These are phyloP conservation scores for Dermolepida albohirtum DNA, from an alignment of 2,888 invertebrate species.

Conservation along the genomic window DNA sequence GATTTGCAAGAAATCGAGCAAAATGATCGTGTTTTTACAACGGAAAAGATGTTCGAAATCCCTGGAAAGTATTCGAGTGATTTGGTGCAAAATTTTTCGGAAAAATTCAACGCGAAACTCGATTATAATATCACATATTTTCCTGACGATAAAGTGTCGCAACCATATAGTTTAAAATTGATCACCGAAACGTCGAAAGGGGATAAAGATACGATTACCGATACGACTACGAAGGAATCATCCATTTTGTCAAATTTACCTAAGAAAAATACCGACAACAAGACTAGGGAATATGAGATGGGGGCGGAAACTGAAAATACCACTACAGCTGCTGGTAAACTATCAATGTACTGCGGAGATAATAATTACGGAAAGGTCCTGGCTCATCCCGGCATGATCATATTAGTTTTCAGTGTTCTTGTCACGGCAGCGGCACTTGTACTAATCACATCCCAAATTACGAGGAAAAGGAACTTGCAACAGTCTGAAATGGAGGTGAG, in stretches of 20 bases:
- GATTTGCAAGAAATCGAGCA: conserved; percentile 57
- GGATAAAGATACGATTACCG: conserved; percentile 2
- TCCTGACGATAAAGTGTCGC: neutral
- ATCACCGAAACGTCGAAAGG: neutral
- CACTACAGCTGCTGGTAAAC: conserved; percentile 54
- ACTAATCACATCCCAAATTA: conserved; percentile 64
- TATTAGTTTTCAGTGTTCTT: conserved; percentile 69
- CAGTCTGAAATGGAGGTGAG: conserved; percentile 72
- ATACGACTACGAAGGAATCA: neutral
- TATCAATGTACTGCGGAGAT: conserved; percentile 56
- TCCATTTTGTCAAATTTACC: conserved; percentile 11
- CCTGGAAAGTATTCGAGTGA: too few species aligned
- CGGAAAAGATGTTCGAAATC: conserved; percentile 3
- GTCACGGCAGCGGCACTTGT: conserved; percentile 69
- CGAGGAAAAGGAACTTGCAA: conserved; percentile 51
- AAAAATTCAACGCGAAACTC: conserved; percentile 17
- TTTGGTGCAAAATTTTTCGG: too few species aligned
- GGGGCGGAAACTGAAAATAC: conserved; percentile 47
- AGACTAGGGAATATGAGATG: conserved; percentile 6
- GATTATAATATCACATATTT: conserved; percentile 30
- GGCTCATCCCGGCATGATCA: conserved; percentile 71
- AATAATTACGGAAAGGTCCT: conserved; percentile 57
- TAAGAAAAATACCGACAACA: conserved; percentile 8
- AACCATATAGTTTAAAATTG: neutral
- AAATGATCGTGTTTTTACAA: conserved; percentile 7